These are phyloP conservation scores for Gymnogyps californianus DNA, from an alignment of 2,113 vertebrate genomes.

Conservation along the genomic window DNA sequence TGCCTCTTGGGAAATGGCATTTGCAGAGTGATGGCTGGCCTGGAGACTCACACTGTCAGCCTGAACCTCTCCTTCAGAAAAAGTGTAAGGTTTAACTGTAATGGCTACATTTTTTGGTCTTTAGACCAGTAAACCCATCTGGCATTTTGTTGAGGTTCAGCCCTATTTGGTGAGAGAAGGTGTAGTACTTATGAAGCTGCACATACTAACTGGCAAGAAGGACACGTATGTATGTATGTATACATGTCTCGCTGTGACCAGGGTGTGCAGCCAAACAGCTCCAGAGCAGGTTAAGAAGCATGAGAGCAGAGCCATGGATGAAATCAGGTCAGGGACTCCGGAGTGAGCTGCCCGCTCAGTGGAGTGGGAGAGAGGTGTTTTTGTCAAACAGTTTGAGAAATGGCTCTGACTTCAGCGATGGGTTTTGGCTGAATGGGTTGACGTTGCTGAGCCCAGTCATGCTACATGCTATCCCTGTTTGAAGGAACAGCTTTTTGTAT, in stretches of 20 bases:
- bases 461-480: no score
- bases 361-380: background rate
- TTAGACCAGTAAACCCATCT: background rate
- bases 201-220: background rate
- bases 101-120: background rate
- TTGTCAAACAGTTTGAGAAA: background rate
- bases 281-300: background rate
- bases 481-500: background rate
- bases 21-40: background rate
- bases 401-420: background rate
- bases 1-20: background rate
- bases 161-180: background rate
- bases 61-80: background rate
- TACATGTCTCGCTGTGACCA: rapidly evolving
- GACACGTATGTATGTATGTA: rapidly evolving
- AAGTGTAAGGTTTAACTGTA: background rate
- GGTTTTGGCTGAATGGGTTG: background rate
- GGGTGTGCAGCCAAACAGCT: background rate
- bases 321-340: background rate
- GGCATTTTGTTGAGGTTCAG: background rate
- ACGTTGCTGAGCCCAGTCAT: background rate
- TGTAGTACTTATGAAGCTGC: rapidly evolving
- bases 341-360: background rate
- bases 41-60: background rate
- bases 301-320: background rate